Base-by-base conservation (phyloP, 35 echinoderm and acorn worm species). In the Holothuria glaberrima region DNA sequence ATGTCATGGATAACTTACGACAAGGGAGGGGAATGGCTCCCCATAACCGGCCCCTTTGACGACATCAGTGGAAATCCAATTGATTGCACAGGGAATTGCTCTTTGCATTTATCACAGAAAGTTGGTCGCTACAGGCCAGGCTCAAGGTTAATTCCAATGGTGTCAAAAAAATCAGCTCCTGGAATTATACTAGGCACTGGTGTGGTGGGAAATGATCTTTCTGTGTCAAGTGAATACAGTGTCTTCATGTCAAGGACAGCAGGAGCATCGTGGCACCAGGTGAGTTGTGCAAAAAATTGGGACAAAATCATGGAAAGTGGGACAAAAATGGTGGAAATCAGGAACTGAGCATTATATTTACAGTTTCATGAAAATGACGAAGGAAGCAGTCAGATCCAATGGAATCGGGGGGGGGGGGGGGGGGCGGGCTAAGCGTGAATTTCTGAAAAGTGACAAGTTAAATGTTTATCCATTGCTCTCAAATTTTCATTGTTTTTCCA, bases 151-250 rank as follows among this genome's bases (percentile, higher is more conserved):
- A 73, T 74, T 30, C 96, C 96, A 20, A 98, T 98, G 41, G 80
- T 94, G 33, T 98, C 96, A 46, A 94, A 98, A 88, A 18, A 12
- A 0, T 98, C 96, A 4, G 96, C 96, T 5, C 96, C 96, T 12
- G 96, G 96, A n/a, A 83, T 98, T 44, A 92, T 98, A 72, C 78
- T 98, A 29, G 96, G 65, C 9, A 98, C 90, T 18, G 96, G 96
- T 14, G 44, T 83, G 12, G 81, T 92, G 2, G 96, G 96, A 12
- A 32, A 94, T 48, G 69, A 89, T 33, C 19, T 48, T 12, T 86
- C 59, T 50, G 33, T 56, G 3, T 14, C 14, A 2, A 57, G 17
- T 1, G 58, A 63, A 5, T 92, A 89, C 65, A 80, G 90, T 60
- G 60, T 98, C 44, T 98, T 74, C 75, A 22, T 92, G 29, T 98